phyloP scores from a whole-genome alignment of 2,888 invertebrate genomes.

The Hedychridium roseum region DNA sequence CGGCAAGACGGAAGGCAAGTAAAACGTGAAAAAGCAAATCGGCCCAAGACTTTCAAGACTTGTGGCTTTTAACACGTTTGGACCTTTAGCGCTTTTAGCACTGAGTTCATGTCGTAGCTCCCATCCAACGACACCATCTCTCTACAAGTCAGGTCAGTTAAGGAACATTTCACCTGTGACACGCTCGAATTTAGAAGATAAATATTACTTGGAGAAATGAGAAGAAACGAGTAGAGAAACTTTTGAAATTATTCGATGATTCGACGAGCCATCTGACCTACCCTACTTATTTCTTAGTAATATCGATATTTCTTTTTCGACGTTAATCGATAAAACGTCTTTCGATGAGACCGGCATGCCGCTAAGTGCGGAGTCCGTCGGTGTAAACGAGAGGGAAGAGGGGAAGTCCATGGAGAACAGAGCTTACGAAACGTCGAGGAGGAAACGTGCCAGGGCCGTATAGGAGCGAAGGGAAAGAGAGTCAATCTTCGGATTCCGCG shows the following conservation, averaged over 20 bases:
- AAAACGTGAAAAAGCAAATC: too few species aligned
- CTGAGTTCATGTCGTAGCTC: slow-evolving; percentile 39
- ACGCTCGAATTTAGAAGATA: neutral
- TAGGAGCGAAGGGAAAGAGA: slow-evolving; percentile 40
- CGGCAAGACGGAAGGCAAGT: too few species aligned
- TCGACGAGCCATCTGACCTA: too few species aligned
- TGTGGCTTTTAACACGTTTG: too few species aligned
- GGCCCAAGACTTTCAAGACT: too few species aligned
- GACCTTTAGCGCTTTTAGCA: too few species aligned
- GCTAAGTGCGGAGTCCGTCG: neutral
- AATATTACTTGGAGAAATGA: neutral
- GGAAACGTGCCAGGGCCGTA: slow-evolving; percentile 41
- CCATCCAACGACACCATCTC: slow-evolving; percentile 34
- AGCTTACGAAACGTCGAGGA: slow-evolving; percentile 37
- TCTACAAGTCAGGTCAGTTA: slow-evolving; percentile 14
- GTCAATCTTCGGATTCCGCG: slow-evolving; percentile 39
- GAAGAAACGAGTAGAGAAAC: neutral
- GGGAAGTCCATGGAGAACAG: neutral
- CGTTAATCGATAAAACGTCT: neutral
- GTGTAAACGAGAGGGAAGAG: slow-evolving; percentile 4
- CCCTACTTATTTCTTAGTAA: neutral
- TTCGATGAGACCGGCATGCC: neutral
- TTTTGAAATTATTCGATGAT: neutral
- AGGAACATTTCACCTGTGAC: neutral
- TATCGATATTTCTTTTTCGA: neutral